A percentile compares a stretch with the other conserved stretches of the same genome.
Evolutionary conservation across 2,797 vertebrate genomes (phyloP).

Genomic region (Carcharodon carcharias): DNA sequence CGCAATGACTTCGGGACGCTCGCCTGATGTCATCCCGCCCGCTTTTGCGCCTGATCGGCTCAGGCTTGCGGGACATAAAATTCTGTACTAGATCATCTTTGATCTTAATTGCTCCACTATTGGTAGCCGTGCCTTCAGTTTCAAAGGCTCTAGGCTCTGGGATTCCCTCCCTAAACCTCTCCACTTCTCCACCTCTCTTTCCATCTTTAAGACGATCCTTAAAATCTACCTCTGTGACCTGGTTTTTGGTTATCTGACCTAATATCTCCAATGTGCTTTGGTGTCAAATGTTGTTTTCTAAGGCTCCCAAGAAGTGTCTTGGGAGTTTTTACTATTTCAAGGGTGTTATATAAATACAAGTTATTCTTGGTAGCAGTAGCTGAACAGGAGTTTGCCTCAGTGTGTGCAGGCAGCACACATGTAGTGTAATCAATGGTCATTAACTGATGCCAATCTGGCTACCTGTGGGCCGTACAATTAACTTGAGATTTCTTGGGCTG

Average conservation of each 20-base stretch:
- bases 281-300: background rate
- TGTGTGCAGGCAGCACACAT: background rate
- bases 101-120: background rate
- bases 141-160: no score
- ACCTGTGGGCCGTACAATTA: background rate
- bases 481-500: background rate
- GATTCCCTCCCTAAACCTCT: background rate
- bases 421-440: background rate
- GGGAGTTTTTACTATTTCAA: background rate
- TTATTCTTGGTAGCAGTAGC: background rate
- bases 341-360: background rate
- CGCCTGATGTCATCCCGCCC: no score
- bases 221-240: background rate
- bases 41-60: no score
- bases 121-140: background rate
- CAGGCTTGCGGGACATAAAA: no score
- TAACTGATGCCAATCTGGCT: background rate
- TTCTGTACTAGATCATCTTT: background rate
- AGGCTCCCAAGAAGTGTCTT: background rate
- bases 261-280: background rate
- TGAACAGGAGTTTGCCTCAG: background rate
- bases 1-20: no score
- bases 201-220: background rate
- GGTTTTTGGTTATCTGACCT: background rate
- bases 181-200: background rate